Evolutionary conservation across 1,140 invertebrate genomes (phyloP), one percentile per base, ranked within the genome.

Genomic region (Sweltsa coloradensis): DNA sequence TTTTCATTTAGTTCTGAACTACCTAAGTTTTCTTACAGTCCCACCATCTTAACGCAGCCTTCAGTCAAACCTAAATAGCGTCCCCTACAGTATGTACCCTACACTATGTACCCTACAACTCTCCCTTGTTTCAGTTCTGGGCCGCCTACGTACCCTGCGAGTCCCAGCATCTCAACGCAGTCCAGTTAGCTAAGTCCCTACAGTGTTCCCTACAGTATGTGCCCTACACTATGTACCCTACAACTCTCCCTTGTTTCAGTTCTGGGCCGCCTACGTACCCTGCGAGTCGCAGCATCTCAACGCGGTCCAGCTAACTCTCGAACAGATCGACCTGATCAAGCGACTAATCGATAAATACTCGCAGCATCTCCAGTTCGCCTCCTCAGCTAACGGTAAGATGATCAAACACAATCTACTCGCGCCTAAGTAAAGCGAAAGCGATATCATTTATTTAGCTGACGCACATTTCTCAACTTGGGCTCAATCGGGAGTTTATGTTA

Each of bases 181-280:
- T 88, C 3, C 80, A 86, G 56, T 64, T 83, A n/a, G n/a, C n/a
- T n/a, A n/a, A n/a, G n/a, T n/a, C n/a, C n/a, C n/a, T n/a, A n/a
- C n/a, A n/a, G n/a, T n/a, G n/a, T n/a, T n/a, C n/a, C n/a, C n/a
- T n/a, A n/a, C n/a, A n/a, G n/a, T n/a, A n/a, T n/a, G n/a, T n/a
- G n/a, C n/a, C n/a, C n/a, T n/a, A n/a, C n/a, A n/a, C n/a, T n/a
- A n/a, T n/a, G n/a, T n/a, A n/a, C n/a, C n/a, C n/a, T 7, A 34
- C 19, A 18, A 7, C 14, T 18, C 34, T 6, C 5, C 13, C 18
- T 34, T 22, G 43, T 42, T 40, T 9, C 55, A 81, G 78, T 91
- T 92, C 63, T 93, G 88, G 88, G 88, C 85, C 0, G 85, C 85
- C 0, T 94, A 91, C 61, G 85, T 87, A 0, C 81, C 83, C 0